phyloP scores from a whole-genome alignment of 1,140 invertebrate species.

The Eciton burchellii region DNA sequence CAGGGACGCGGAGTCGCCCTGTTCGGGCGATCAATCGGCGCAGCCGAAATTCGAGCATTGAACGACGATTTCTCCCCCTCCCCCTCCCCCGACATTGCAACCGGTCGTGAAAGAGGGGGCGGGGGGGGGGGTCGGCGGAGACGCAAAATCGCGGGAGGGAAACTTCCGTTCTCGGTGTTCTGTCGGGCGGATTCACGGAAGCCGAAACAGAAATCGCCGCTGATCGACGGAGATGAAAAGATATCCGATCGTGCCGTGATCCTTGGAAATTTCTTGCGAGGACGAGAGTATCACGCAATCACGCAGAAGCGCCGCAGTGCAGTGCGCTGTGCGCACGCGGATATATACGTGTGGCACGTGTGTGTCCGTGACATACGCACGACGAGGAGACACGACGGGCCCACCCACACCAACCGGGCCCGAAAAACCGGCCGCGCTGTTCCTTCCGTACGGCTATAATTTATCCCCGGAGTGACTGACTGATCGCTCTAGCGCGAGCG shows the following conservation, averaged over 20 bases:
- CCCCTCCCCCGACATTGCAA: conserved; percentile 24
- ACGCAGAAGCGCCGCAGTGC: too few species aligned
- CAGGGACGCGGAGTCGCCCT: too few species aligned
- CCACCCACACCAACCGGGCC: conserved; percentile 78
- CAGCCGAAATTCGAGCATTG: conserved; percentile 4
- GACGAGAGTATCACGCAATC: conserved; percentile 41
- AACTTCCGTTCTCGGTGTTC: conserved; percentile 58
- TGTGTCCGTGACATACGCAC: neutral
- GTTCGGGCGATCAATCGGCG: conserved; percentile 15
- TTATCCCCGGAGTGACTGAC: conserved; percentile 80
- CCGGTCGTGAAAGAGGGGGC: conserved; percentile 8
- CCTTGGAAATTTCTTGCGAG: conserved; percentile 79
- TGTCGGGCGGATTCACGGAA: conserved; percentile 65
- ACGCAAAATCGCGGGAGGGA: too few species aligned
- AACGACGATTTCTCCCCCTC: conserved; percentile 37
- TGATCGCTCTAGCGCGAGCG: conserved; percentile 73
- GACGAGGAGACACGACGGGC: conserved; percentile 73
- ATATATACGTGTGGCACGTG: neutral
- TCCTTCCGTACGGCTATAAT: conserved; percentile 81
- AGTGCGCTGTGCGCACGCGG: neutral
- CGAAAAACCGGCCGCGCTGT: conserved; percentile 80
- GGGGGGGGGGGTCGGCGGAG: too few species aligned
- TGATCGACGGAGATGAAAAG: conserved; percentile 59
- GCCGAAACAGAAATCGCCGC: conserved; percentile 62
- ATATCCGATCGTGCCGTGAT: conserved; percentile 69